Evolutionary conservation across 2,113 vertebrate genomes (phyloP), one percentile per base, ranked within the genome.

Genomic region (Colaptes auratus): DNA sequence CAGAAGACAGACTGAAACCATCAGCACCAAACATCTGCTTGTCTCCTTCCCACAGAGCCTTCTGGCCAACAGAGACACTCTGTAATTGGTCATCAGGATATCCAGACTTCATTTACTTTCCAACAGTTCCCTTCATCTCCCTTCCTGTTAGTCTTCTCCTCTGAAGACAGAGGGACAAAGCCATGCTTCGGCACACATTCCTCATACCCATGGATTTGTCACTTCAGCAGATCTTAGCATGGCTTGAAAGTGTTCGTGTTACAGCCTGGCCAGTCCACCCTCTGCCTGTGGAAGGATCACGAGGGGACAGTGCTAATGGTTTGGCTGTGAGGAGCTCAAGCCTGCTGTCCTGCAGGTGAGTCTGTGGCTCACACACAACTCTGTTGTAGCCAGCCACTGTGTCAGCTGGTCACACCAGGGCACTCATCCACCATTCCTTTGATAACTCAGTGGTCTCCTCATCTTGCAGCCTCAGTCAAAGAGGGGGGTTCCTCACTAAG

Each of bases 391-490:
- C 59, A 87, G 52, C 4, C 63, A 58, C 44, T 1, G 1, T 6
- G 6, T 13, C 14, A 31, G 33, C 17, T 3, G 0, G 18, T 24
- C 44, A 24, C 14, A 46, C 10, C 6, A 2, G 31, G 39, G 46
- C 9, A 10, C 5, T 28, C 6, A 1, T 20, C 52, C 11, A 4
- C 44, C 6, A 1, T 36, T 28, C 66, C 33, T 46, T n/a, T 24
- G n/a, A 18, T 55, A 36, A 63, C 23, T 16, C 31, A 48, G 24
- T 6, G 18, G 36, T 25, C 33, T 75, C n/a, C 33, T 71, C 4
- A 0, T 12, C 16, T 23, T 2, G 2, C 30, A 5, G 53, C 35
- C 35, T 69, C 2, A 0, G 7, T 69, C 60, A 56, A 21, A 73
- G 50, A 64, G 4, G 21, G 17, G 14, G 27, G 6, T 39, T 78